Base-by-base conservation (phyloP, 2,888 invertebrate genomes). In the Pachycephus smyrnensis region DNA sequence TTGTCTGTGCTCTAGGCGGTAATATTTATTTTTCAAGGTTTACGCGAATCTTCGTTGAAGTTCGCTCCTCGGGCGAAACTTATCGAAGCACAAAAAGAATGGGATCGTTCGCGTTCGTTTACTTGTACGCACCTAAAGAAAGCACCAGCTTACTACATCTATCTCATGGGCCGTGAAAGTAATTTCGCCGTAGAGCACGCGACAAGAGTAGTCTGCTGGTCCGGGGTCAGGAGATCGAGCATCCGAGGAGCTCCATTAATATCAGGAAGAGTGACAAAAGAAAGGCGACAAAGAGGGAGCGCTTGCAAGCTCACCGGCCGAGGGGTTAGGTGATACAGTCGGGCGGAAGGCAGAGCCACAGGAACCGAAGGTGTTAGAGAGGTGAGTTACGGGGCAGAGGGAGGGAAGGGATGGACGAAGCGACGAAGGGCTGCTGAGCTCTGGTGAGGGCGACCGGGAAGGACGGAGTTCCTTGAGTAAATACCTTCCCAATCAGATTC, bases 401-500 rank as follows among this genome's bases (percentile, higher is more conserved):
- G 35, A 71, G 69, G 71, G 31, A 74, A 76, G 40, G 69, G 33
- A 35, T 40, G 71, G 69, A 75, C 71, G 73, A 69, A 33, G 76
- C 76, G 73, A 69, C 68, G 73, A 69, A 69, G 76, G 71, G 69
- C 37, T 12, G 31, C 35, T 31, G 15, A 4, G 75, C 15, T 68
- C 30, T 35, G 31, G 11, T 15, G 31, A 69, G 31, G 32, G 33
- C 69, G 33, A 32, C 80, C 76, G 15, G 40, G 40, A 40, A 15
- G 80, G 35, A 75, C 69, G 76, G 79, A 87, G 81, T 87, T 87
- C 86, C 85, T 85, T 87, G 85, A 86, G 86, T 88, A 90, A 90
- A 89, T 90, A 90, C 86, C 1, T 15, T 15, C 87, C 87, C 89
- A 89, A 90, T 90, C 90, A 89, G 86, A 86, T 88, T 87, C 88